Evolutionary conservation across 2,113 vertebrate genomes (phyloP), one percentile per base, ranked within the genome.

Genomic region (Epinephelus moara): DNA sequence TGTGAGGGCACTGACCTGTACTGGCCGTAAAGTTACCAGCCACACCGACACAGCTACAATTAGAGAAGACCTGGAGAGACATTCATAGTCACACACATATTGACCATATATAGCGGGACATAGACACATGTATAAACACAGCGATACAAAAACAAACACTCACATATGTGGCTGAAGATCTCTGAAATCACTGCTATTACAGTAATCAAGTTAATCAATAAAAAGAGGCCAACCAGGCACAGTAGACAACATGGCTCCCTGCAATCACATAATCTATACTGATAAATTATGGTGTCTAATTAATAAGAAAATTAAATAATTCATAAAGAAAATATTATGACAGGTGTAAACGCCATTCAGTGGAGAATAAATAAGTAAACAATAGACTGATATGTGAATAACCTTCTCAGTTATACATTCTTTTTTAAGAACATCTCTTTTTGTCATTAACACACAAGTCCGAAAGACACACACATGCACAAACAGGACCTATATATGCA

Each of bases 1-100:
- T 96, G 89, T 96, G 94, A 55, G 90, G 94, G 85, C 97, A 99
- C 2, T 94, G 95, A 74, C 97, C 97, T 71, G 94, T 80, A 27
- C 90, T 84, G 63, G 96, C 97, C 21, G 97, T 97, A 59, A 94
- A 96, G 61, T 95, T 96, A 76, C 75, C 95, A 33, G 88, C 75
- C 17, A 19, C 84, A 75, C 88, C 94, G 56, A 99, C 92, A 6
- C 97, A 98, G 87, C 95, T 97, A 86, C 97, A 99, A 90, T 97
- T 97, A 90, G 96, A 94, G 95, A 96, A 98, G 63, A 96, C 89
- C 97, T 99, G 94, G 45, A 82, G 59, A 86, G 76, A 56, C 95
- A 95, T 4, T 90, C 45, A 75, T 13, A 94, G 52, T 0, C 88
- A 2, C 19, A 62, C 70, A 81, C 72, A 92, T n/a, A 37, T 75